Conservation (phyloP, 2,113 vertebrate species). For the Phalacrocorax brasilianus region DNA sequence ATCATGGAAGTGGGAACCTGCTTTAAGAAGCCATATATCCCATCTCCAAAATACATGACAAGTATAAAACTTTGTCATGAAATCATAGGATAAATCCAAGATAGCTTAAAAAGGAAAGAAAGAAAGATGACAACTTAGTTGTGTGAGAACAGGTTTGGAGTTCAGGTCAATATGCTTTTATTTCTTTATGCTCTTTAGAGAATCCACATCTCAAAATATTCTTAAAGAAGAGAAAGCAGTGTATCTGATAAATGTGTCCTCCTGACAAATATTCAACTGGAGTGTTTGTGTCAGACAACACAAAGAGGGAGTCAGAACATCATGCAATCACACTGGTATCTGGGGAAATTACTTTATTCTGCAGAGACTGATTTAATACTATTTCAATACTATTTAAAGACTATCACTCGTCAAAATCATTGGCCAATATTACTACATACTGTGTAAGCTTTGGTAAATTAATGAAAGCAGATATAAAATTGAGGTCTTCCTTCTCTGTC, state of each 20-base stretch:
- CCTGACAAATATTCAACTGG: not conserved
- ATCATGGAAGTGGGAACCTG: not conserved
- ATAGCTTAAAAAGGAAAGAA: not conserved
- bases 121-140: not conserved
- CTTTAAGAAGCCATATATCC: not conserved
- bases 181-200: not conserved
- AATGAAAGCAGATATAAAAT: not conserved
- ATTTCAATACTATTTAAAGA: not conserved
- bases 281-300: rapidly evolving
- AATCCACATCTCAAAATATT: not conserved
- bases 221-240: not conserved
- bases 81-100: not conserved
- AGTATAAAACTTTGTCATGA: not conserved
- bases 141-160: not conserved
- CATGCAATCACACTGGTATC: not conserved
- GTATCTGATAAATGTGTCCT: not conserved
- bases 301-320: not conserved
- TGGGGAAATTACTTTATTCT: not conserved
- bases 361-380: not conserved
- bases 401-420: not conserved
- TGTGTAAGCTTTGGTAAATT: not conserved
- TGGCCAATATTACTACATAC: not conserved
- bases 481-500: not conserved
- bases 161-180: not conserved
- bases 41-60: not conserved